A percentile compares a stretch with the other conserved stretches of the same genome.
These are phyloP conservation scores for Caenorhabditis briggsae DNA, from an alignment of 1,140 invertebrate species.

Conservation along the genomic window DNA sequence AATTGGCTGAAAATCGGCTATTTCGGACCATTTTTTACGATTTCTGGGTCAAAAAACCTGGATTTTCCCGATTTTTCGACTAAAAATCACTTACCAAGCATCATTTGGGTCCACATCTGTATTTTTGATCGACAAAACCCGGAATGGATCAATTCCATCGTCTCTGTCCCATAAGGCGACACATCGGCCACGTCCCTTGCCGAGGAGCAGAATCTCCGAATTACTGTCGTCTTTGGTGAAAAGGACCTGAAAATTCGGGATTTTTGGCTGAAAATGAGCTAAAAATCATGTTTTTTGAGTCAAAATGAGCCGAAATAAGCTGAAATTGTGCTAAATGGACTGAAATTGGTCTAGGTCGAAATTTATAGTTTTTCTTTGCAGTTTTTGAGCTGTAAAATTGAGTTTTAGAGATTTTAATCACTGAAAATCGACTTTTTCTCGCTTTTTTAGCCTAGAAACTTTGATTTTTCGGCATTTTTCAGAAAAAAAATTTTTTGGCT, in stretches of 20 bases:
- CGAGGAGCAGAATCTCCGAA: slow-evolving; percentile 12
- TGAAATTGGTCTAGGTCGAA: too few relatives aligned
- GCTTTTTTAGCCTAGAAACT: too few relatives aligned
- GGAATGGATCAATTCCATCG: slow-evolving; percentile 33
- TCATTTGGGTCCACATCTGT: slow-evolving; percentile 24
- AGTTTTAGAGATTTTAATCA: too few relatives aligned
- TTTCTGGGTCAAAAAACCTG: neutral
- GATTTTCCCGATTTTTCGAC: neutral
- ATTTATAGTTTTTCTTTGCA: too few relatives aligned
- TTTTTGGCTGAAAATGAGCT: neutral
- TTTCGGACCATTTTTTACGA: neutral
- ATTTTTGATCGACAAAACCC: slow-evolving; percentile 6
- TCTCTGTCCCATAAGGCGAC: neutral
- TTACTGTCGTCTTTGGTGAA: neutral
- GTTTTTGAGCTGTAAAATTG: too few relatives aligned
- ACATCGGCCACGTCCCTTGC: slow-evolving; percentile 8
- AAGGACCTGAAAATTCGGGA: neutral
- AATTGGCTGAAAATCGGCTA: neutral
- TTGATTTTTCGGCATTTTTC: too few relatives aligned
- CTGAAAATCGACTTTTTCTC: too few relatives aligned
- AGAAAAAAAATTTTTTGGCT: neutral
- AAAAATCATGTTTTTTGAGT: neutral
- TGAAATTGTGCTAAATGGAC: too few relatives aligned
- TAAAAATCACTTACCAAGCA: neutral
- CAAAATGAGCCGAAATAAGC: too few relatives aligned